Percentiles rank a stretch among this genome's conserved stretches.
Conservation (phyloP, 2,113 vertebrate genomes). For the Megaceryle torquata region DNA sequence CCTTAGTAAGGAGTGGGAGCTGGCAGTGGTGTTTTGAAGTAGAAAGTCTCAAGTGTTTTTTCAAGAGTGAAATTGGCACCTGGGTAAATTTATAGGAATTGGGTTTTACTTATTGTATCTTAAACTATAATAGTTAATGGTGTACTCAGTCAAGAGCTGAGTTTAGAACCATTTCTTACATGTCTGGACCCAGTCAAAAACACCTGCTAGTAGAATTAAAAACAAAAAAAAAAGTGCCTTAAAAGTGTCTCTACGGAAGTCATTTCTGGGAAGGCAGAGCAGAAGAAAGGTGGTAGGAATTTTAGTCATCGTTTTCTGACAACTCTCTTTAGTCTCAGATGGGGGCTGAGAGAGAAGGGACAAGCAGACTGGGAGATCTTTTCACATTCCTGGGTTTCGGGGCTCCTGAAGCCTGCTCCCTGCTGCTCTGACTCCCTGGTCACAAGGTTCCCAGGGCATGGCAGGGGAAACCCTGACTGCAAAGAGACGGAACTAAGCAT, state of each 20-base stretch:
- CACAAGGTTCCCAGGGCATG: rapidly evolving
- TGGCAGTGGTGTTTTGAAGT: neutral
- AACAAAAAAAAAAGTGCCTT: too few species aligned
- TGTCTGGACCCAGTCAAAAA: neutral
- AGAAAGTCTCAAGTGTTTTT: neutral
- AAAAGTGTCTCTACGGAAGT: neutral
- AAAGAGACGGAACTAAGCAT: neutral
- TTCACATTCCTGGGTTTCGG: neutral
- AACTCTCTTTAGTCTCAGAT: neutral
- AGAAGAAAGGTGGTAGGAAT: neutral
- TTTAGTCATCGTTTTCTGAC: neutral
- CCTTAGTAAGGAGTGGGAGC: neutral
- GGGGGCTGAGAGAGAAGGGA: neutral
- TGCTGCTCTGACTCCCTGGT: neutral
- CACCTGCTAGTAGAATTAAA: neutral
- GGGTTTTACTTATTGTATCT: neutral
- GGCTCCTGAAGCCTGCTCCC: neutral
- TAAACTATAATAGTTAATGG: neutral
- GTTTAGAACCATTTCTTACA: neutral
- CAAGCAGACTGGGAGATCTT: neutral
- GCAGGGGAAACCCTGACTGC: neutral
- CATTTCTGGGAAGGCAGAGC: neutral
- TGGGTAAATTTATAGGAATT: neutral
- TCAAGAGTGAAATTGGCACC: rapidly evolving
- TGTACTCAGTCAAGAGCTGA: neutral